Conservation (phyloP, 2,888 invertebrate genomes). For the Scaptomyza cyrtandrae region DNA sequence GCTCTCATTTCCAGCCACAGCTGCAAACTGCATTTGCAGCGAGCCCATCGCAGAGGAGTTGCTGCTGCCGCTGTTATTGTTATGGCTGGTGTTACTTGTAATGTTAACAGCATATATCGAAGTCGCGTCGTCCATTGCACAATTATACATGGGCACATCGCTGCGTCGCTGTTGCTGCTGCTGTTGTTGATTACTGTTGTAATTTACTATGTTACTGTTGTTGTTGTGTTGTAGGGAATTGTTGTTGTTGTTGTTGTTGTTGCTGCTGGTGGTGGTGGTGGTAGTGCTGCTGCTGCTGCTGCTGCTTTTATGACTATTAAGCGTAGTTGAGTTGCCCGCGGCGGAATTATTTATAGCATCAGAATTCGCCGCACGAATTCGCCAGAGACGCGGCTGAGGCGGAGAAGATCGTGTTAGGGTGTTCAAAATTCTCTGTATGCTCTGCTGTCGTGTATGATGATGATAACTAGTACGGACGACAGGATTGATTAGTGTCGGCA, state of each 20-base stretch:
- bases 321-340: conserved; percentile 60
- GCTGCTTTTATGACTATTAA: conserved; percentile 64
- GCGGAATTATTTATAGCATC: conserved; percentile 40
- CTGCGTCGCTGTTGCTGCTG: conserved; percentile 74
- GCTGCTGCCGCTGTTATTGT: conserved; percentile 26
- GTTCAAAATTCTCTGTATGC: conserved; percentile 73
- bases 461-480: conserved; percentile 55
- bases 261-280: conserved; percentile 22
- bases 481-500: conserved; percentile 71
- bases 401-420: conserved; percentile 63
- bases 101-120: conserved; percentile 43
- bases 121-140: conserved; percentile 80
- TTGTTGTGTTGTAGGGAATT: conserved; percentile 17
- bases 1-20: conserved; percentile 58
- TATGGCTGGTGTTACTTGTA: conserved; percentile 29
- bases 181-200: conserved; percentile 43
- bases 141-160: conserved; percentile 83
- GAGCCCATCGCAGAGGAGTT: conserved; percentile 65
- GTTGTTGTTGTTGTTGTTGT: conserved; percentile 42
- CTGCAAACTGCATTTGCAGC: conserved; percentile 66
- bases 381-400: conserved; percentile 41
- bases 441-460: conserved; percentile 38
- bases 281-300: conserved; percentile 43
- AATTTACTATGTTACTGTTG: conserved; percentile 43
- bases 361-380: conserved; percentile 49